phyloP scores from a whole-genome alignment of 2,888 invertebrate species.

The Congeria kusceri region DNA sequence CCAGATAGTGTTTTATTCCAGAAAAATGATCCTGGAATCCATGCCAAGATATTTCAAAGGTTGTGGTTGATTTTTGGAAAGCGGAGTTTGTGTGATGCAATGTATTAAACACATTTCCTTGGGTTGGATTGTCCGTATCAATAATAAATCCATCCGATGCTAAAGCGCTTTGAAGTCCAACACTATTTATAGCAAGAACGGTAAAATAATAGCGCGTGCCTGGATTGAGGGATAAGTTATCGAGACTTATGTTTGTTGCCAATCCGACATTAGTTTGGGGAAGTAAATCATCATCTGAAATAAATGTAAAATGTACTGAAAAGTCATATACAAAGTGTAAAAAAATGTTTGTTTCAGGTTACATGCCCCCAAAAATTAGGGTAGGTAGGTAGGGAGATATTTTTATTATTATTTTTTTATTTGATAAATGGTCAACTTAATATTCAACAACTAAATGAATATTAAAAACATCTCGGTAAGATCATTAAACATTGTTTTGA shows the following conservation, averaged over 20 bases:
- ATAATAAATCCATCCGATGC: conserved; percentile 10
- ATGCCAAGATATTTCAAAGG: conserved; percentile 2
- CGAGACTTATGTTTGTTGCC: neutral
- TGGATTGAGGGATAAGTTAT: neutral
- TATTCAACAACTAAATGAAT: no score
- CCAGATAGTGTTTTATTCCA: neutral
- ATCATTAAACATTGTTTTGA: no score
- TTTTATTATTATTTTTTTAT: no score
- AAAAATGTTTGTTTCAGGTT: no score
- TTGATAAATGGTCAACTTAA: no score
- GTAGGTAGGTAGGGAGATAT: no score
- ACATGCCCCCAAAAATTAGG: no score
- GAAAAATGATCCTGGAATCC: conserved; percentile 8
- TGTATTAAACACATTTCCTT: conserved; percentile 3
- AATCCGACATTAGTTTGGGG: neutral
- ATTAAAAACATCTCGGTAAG: no score
- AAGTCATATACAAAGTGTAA: no score
- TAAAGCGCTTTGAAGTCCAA: neutral
- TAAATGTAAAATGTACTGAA: no score
- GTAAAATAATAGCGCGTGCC: conserved; percentile 5
- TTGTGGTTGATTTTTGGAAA: neutral
- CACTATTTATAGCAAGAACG: conserved; percentile 7
- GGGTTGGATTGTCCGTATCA: neutral
- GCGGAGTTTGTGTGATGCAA: neutral
- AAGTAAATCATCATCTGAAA: conserved; percentile 10